Conservation (phyloP, 2,797 vertebrate species). For the Lutjanus campechanus region DNA sequence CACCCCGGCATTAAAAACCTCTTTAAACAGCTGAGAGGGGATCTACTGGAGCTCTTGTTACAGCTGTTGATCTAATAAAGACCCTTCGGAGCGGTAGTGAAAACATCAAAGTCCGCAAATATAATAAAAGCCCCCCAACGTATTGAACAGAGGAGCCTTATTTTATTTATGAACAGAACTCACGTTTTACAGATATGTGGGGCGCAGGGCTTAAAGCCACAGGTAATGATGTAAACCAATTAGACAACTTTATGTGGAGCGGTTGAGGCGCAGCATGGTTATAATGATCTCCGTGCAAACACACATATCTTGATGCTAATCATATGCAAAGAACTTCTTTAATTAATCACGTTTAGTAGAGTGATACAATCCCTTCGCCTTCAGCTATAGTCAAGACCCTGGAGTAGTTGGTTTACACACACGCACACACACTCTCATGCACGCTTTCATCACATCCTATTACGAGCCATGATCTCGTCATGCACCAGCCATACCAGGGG, state of each 20-base stretch:
- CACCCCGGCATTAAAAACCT: conserved; percentile 32
- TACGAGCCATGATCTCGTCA: conserved; percentile 62
- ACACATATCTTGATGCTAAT: conserved; percentile 66
- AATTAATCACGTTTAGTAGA: conserved; percentile 75
- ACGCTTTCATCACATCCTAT: conserved; percentile 58
- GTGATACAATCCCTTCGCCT: conserved; percentile 65
- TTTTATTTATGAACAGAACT: conserved; percentile 72
- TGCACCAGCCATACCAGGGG: conserved; percentile 44
- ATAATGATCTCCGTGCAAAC: conserved; percentile 69
- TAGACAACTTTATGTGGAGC: conserved; percentile 67
- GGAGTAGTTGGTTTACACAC: conserved; percentile 42
- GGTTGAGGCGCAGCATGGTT: conserved; percentile 44
- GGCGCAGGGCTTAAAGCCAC: conserved; percentile 56
- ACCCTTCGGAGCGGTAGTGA: conserved; percentile 46
- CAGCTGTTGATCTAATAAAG: conserved; percentile 70
- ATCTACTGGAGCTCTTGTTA: conserved; percentile 55
- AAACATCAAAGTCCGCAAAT: conserved; percentile 75
- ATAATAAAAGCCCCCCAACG: conserved; percentile 58
- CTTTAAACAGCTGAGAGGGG: conserved; percentile 58
- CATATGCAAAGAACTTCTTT: conserved; percentile 71
- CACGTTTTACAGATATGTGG: conserved; percentile 47
- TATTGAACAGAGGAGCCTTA: conserved; percentile 47
- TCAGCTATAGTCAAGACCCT: conserved; percentile 52
- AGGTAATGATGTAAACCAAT: conserved; percentile 75
- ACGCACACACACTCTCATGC: conserved; percentile 20